Evolutionary conservation across 2,797 vertebrate genomes (phyloP).

Genomic region (Rhabdophis nuchalis): DNA sequence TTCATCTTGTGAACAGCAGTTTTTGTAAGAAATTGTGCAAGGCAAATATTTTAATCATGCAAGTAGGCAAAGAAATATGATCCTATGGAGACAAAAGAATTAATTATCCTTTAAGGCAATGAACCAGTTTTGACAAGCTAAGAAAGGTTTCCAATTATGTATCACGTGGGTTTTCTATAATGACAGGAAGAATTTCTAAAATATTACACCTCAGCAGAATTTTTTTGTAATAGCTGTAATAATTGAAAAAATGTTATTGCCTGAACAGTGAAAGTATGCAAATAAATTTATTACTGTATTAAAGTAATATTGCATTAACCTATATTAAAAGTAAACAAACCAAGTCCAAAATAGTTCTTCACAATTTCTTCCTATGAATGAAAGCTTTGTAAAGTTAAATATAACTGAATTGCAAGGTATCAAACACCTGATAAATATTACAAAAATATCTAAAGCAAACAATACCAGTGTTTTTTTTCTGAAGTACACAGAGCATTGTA

Average conservation of each 20-base stretch:
- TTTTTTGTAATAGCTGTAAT: slow-evolving; percentile 16
- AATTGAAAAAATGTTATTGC: slow-evolving; percentile 16
- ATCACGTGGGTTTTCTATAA: background rate
- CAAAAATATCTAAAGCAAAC: slow-evolving; percentile 9
- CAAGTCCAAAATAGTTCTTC: slow-evolving; percentile 11
- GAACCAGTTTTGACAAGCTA: slow-evolving; percentile 15
- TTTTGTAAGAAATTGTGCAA: background rate
- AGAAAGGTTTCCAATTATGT: background rate
- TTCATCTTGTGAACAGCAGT: background rate
- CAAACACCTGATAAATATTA: background rate
- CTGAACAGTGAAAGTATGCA: background rate
- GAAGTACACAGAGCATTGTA: background rate
- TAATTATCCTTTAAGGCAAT: background rate
- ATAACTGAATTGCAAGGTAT: background rate
- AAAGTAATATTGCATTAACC: background rate
- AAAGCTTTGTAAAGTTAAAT: background rate
- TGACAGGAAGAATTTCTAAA: slow-evolving; percentile 9
- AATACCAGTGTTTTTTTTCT: background rate
- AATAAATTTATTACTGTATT: slow-evolving; percentile 4
- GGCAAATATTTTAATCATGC: background rate
- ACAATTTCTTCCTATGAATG: background rate
- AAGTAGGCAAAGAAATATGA: background rate
- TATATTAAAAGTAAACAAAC: background rate
- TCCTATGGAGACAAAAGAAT: background rate
- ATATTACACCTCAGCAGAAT: background rate